Evolutionary conservation across 2,888 invertebrate genomes (phyloP).

Genomic region (Euproctis similis): DNA sequence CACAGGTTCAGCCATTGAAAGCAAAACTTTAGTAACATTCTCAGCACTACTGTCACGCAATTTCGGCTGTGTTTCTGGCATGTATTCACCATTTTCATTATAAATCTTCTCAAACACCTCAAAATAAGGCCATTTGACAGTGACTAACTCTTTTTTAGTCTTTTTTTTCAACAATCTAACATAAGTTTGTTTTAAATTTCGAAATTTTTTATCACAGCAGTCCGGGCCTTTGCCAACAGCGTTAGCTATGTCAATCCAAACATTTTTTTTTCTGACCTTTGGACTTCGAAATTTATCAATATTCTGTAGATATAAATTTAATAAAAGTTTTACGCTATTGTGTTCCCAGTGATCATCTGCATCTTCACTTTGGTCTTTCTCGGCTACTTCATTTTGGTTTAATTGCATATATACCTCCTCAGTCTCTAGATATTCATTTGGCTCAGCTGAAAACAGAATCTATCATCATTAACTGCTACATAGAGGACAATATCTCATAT

Average conservation of each 20-base stretch:
- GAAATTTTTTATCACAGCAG: constrained; percentile 63
- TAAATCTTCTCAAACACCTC: constrained; percentile 61
- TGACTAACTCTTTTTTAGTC: constrained; percentile 37
- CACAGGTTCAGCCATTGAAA: constrained; percentile 42
- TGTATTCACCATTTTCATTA: constrained; percentile 54
- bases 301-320: constrained; percentile 54
- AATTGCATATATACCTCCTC: constrained; percentile 46
- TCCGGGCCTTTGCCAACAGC: constrained; percentile 56
- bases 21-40: constrained; percentile 49
- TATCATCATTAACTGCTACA: no score
- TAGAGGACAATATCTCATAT: no score
- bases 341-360: constrained; percentile 62
- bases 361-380: constrained; percentile 46
- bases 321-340: constrained; percentile 41
- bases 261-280: constrained; percentile 63
- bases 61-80: constrained; percentile 56
- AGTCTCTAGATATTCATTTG: constrained; percentile 47
- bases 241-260: constrained; percentile 56
- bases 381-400: constrained; percentile 43
- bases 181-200: constrained; percentile 65
- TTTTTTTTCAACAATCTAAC: constrained; percentile 57
- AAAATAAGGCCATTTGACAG: constrained; percentile 67
- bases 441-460: constrained; percentile 44
- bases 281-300: constrained; percentile 59
- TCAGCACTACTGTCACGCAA: constrained; percentile 49